Base-by-base conservation (phyloP, 1,140 invertebrate species). In the Dolichoris vasculosae region DNA sequence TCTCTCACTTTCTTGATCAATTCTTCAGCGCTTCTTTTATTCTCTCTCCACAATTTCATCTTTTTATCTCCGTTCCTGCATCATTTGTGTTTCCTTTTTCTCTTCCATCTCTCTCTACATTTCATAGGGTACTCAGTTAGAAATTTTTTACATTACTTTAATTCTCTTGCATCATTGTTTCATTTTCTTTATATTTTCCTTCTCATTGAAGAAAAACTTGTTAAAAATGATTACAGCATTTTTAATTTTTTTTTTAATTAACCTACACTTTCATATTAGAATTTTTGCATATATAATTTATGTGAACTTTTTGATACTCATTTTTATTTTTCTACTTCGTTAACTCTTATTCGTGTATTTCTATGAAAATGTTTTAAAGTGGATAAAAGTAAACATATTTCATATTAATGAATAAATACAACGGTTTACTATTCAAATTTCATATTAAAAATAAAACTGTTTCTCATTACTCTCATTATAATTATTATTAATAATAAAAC, bases 101-200 rank as follows among this genome's bases (percentile, higher is more conserved):
- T 48, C 11, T 59, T 40, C 43, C n/a, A n/a, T 43, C 20, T 8
- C 17, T 4, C 23, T 0, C 17, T 43, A 73, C 23, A 59, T 26
- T 73, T 73, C 11, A 1, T 46, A 55, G 32, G 51, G 63, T 48
- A 73, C 80, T 84, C 64, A 67, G 30, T 71, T n/a, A n/a, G n/a
- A n/a, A n/a, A n/a, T n/a, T n/a, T n/a, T n/a, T 78, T 77, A 84
- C 78, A 84, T 84, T 78, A 71, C 75, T 84, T 84, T 79, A 76
- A 77, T 84, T 30, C 73, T 77, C 55, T 48, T 23, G 13, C 40
- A 3, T 67, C 46, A 55, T 26, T 55, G n/a, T 73, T 59, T 80
- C 76, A 69, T 73, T 63, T 43, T 78, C n/a, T 40, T 67, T 48
- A 11, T 48, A 51, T 86, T n/a, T 80, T 81, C 30, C 51, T 43